Percentiles rank a stretch among this genome's conserved stretches.
phyloP scores from a whole-genome alignment of 1,140 invertebrate species.

The Hycleus phaleratus region DNA sequence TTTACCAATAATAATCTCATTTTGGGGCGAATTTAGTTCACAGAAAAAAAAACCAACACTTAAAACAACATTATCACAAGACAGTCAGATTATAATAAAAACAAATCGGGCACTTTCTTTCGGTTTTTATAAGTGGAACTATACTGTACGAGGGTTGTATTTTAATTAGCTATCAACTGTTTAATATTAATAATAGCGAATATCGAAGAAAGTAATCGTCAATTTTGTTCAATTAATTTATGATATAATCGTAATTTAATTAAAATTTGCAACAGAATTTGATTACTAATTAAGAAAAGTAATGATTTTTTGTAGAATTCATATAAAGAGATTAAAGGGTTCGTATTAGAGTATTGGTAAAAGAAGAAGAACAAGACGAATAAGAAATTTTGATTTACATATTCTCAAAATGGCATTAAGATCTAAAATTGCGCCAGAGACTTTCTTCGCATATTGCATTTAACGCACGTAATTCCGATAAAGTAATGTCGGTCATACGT shows the following conservation, averaged over 20 bases:
- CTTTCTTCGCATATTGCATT: no score
- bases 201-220: slow-evolving; percentile 27
- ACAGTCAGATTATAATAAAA: slow-evolving; percentile 19
- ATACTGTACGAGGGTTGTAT: slow-evolving; percentile 17
- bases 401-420: no score
- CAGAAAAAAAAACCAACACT: slow-evolving; percentile 6
- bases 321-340: no score
- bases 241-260: no score
- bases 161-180: slow-evolving; percentile 9
- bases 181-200: slow-evolving; percentile 16
- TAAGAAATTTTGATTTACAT: no score
- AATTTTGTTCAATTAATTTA: slow-evolving; percentile 10
- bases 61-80: slow-evolving; percentile 23
- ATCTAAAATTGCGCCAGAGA: no score
- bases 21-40: not conserved
- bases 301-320: no score
- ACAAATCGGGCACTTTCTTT: slow-evolving; percentile 32
- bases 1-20: no score
- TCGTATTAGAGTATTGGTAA: no score
- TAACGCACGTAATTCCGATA: not conserved
- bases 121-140: slow-evolving; percentile 31
- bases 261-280: no score
- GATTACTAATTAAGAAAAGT: no score
- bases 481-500: slow-evolving; percentile 11
- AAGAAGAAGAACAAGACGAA: no score